A percentile compares a stretch with the other conserved stretches of the same genome.
Conservation (phyloP, 92 coral and sea anemone species). For the Siderastrea radians region DNA sequence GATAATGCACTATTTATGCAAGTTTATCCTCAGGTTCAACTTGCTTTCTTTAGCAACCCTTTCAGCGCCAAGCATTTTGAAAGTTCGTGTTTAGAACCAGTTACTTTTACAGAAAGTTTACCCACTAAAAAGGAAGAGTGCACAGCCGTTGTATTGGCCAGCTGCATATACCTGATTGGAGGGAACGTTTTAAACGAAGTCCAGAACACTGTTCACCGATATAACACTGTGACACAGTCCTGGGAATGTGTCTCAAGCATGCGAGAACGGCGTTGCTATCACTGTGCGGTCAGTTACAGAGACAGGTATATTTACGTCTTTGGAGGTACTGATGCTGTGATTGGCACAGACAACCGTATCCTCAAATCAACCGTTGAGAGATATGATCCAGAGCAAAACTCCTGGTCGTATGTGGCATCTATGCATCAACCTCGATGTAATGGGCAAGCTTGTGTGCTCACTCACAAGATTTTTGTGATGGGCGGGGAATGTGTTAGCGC, state of each 20-base stretch:
- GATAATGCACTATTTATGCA: slow-evolving; percentile 55
- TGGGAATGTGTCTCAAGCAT: slow-evolving; percentile 66
- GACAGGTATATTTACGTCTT: slow-evolving; percentile 61
- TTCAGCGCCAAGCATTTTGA: neutral
- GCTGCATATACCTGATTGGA: slow-evolving; percentile 4
- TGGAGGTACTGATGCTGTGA: slow-evolving; percentile 55
- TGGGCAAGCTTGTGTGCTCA: slow-evolving; percentile 64
- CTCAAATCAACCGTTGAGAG: slow-evolving; percentile 60
- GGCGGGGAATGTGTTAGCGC: slow-evolving; percentile 68
- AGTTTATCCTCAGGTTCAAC: neutral
- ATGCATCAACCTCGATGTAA: slow-evolving; percentile 75
- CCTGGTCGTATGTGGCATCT: slow-evolving; percentile 67
- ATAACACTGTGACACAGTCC: slow-evolving; percentile 52
- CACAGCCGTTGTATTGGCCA: slow-evolving; percentile 3
- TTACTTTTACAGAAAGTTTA: neutral
- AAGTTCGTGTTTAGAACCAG: neutral
- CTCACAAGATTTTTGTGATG: slow-evolving; percentile 71
- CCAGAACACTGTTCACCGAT: slow-evolving; percentile 64
- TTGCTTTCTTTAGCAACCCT: neutral
- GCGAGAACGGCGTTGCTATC: slow-evolving; percentile 67
- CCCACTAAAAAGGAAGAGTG: neutral
- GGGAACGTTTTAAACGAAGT: neutral
- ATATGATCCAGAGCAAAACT: slow-evolving; percentile 56
- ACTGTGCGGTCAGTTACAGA: slow-evolving; percentile 61
- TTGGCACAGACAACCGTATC: slow-evolving; percentile 56